Evolutionary conservation across 2,797 vertebrate genomes (phyloP).

Genomic region (Staurois parvus): DNA sequence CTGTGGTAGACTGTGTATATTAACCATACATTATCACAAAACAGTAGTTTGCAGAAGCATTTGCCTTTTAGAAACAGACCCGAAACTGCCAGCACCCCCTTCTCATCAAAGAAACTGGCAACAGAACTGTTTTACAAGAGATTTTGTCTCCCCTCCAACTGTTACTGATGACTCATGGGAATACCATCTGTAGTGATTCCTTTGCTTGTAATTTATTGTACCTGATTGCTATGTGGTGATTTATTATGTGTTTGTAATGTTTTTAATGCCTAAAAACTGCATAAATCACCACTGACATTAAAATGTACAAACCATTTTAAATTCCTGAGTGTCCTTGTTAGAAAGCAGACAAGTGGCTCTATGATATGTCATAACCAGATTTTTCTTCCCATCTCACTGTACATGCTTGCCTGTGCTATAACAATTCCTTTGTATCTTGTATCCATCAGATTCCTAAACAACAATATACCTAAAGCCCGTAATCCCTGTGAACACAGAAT

Average conservation of each 20-base stretch:
- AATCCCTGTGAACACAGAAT: constrained; percentile 70
- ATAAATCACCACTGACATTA: background rate
- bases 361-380: background rate
- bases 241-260: background rate
- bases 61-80: background rate
- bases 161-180: background rate
- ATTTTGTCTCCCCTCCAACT: constrained; percentile 1
- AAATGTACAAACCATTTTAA: background rate
- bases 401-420: constrained; percentile 5
- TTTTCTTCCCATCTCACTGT: background rate
- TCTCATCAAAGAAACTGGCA: background rate
- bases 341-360: background rate
- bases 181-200: constrained; percentile 16
- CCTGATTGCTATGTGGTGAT: background rate
- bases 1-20: too few species aligned
- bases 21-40: too few species aligned
- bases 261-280: background rate
- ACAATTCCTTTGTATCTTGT: constrained; percentile 42
- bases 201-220: constrained; percentile 1
- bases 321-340: too few species aligned
- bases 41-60: too few species aligned
- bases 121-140: background rate
- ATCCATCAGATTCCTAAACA: constrained; percentile 52
- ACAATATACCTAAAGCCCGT: constrained; percentile 66
- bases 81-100: background rate